These are phyloP conservation scores for Pseudoips prasinana DNA, from an alignment of 2,888 invertebrate species.

Conservation along the genomic window DNA sequence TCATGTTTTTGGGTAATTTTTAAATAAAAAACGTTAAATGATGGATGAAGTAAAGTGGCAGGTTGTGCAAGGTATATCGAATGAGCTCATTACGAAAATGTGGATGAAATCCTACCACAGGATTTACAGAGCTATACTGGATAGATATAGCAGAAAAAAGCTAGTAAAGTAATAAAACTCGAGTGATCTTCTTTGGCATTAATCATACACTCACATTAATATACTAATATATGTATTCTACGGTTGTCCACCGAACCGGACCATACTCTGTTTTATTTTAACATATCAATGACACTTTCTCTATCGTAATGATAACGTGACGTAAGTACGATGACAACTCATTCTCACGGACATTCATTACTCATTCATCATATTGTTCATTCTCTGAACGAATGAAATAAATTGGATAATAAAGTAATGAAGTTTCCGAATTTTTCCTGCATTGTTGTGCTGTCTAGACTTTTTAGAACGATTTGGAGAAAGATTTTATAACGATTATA, in stretches of 20 bases:
- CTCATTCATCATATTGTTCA: slow-evolving; percentile 5
- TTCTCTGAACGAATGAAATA: background rate
- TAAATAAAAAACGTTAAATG: too few species aligned
- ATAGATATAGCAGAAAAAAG: too few species aligned
- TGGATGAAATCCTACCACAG: too few species aligned
- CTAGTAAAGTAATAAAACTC: too few species aligned
- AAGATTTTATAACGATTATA: background rate
- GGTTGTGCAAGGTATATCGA: too few species aligned
- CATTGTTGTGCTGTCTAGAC: slow-evolving; percentile 3
- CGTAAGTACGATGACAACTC: slow-evolving; percentile 9
- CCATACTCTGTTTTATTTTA: slow-evolving; percentile 41
- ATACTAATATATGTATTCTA: slow-evolving; percentile 8
- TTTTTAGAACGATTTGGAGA: background rate
- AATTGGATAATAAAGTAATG: background rate
- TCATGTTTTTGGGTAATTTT: too few species aligned
- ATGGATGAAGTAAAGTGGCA: too few species aligned
- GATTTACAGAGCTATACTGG: too few species aligned
- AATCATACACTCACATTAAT: too few species aligned
- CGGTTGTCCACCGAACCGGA: slow-evolving; percentile 15
- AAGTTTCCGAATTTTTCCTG: slow-evolving; percentile 1
- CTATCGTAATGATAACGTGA: slow-evolving; percentile 51
- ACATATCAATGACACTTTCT: slow-evolving; percentile 76
- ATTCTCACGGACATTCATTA: slow-evolving; percentile 22
- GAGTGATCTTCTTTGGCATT: too few species aligned
- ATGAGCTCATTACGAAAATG: too few species aligned